Base-by-base conservation (phyloP, 2,113 vertebrate genomes). In the Gorsachius goisagi region DNA sequence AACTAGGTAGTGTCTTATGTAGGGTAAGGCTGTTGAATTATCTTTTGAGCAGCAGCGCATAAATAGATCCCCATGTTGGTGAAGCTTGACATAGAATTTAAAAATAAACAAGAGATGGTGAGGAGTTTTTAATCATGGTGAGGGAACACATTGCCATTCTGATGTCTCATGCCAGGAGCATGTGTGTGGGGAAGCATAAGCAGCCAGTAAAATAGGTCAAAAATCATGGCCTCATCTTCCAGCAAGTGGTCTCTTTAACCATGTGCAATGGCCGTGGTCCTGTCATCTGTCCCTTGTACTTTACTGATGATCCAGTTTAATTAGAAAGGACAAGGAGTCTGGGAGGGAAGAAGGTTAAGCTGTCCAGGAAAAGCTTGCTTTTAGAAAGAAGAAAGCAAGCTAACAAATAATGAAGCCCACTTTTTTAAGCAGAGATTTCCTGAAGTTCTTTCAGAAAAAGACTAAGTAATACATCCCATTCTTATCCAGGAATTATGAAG, bases 341-440 rank as follows among this genome's bases (percentile, higher is more conserved):
- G 27, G 7, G 15, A 88, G 24, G 10, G 11, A 69, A 86, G 33
- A 56, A 77, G 6, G 8, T 44, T 52, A 67, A 81, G 7, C 14
- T 84, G n/a, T 71, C 39, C 77, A 64, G 73, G 13, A 63, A 87
- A 80, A 81, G 21, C 5, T 45, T 72, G 39, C 10, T 39, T 91
- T 88, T 55, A 89, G 69, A 77, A 93, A 90, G 39, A 77, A 79
- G 49, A 90, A 93, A 90, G 69, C 28, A 87, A 87, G 6, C 9
- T 74, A 74, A 28, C 11, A 77, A 83, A 86, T 66, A 84, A 64
- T 39, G 55, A 76, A 92, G 47, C 9, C 20, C 66, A 78, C 15
- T 3, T 90, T 88, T 90, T 84, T 12, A 77, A 10, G 11, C 30
- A 86, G 64, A 45, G 37, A 27, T 87, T 90, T 95, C 50, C 59